phyloP scores from a whole-genome alignment of 2,888 invertebrate genomes.

The Conomelus anceps region DNA sequence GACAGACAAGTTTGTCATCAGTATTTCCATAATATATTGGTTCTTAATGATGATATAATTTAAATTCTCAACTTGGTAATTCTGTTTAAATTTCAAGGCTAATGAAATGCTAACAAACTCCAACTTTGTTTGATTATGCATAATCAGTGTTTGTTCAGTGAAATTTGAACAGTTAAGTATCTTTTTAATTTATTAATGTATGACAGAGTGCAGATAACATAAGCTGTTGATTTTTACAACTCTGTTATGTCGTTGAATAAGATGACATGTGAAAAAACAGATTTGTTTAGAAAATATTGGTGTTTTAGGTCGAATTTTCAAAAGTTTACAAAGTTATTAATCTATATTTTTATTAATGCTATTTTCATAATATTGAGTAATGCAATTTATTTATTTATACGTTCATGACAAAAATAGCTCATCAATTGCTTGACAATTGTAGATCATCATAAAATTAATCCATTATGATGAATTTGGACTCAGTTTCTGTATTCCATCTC shows the following conservation, averaged over 20 bases:
- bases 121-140: neutral
- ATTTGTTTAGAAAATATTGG: neutral
- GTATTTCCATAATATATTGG: too few species aligned
- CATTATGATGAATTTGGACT: too few species aligned
- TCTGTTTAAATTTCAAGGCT: neutral
- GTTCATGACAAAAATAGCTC: too few species aligned
- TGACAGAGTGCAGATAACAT: neutral
- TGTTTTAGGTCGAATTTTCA: neutral
- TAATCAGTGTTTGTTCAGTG: neutral
- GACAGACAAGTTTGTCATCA: too few species aligned
- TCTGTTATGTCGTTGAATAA: neutral
- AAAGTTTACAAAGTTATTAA: neutral
- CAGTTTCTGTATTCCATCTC: too few species aligned
- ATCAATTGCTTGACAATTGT: too few species aligned
- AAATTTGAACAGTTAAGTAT: neutral
- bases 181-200: constrained; percentile 13
- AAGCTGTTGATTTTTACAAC: neutral
- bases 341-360: neutral
- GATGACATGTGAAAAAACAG: neutral
- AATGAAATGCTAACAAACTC: neutral
- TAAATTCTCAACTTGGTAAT: neutral
- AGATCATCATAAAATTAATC: too few species aligned
- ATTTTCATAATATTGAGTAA: too few species aligned
- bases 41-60: neutral
- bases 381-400: too few species aligned